These are phyloP conservation scores for Drosophila orena DNA, from an alignment of 1,140 invertebrate genomes.

Conservation along the genomic window DNA sequence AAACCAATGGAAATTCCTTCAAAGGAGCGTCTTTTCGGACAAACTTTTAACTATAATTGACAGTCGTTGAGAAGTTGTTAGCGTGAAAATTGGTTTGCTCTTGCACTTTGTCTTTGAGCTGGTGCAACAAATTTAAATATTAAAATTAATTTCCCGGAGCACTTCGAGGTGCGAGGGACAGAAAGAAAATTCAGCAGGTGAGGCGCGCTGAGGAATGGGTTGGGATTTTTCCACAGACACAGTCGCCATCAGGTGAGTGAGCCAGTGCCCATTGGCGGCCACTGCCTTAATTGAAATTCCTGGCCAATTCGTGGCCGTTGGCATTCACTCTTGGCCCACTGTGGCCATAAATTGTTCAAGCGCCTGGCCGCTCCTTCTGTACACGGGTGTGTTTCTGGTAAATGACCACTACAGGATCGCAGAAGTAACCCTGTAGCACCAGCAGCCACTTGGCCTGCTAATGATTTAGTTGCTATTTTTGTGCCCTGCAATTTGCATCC, in stretches of 20 bases:
- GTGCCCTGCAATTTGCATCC: constrained; percentile 47
- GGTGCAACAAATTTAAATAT: constrained; percentile 62
- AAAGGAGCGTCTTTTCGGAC: constrained; percentile 4
- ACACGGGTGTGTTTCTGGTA: constrained; percentile 15
- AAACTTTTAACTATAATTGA: constrained; percentile 22
- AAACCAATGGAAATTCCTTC: constrained; percentile 23
- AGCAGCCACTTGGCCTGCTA: constrained; percentile 54
- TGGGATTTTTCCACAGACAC: constrained; percentile 5
- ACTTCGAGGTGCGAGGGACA: constrained; percentile 7
- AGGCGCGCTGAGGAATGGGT: neutral
- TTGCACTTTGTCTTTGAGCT: constrained; percentile 28
- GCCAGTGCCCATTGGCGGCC: neutral
- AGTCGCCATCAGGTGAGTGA: constrained; percentile 4
- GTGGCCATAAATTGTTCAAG: constrained; percentile 49
- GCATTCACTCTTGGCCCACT: constrained; percentile 28
- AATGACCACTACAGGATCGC: constrained; percentile 63
- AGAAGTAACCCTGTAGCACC: constrained; percentile 12
- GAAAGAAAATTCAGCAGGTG: constrained; percentile 9
- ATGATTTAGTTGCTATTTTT: constrained; percentile 80
- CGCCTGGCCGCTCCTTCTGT: neutral
- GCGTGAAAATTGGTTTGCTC: constrained; percentile 48
- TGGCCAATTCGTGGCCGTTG: constrained; percentile 13
- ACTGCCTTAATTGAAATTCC: constrained; percentile 57
- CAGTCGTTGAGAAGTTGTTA: constrained; percentile 10
- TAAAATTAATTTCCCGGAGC: constrained; percentile 42